Evolutionary conservation across 30 jellyfish, hydroid and myxozoan species (phyloP), one percentile per base, ranked within the genome.

Genomic region (Pseudorhiza aurosa): DNA sequence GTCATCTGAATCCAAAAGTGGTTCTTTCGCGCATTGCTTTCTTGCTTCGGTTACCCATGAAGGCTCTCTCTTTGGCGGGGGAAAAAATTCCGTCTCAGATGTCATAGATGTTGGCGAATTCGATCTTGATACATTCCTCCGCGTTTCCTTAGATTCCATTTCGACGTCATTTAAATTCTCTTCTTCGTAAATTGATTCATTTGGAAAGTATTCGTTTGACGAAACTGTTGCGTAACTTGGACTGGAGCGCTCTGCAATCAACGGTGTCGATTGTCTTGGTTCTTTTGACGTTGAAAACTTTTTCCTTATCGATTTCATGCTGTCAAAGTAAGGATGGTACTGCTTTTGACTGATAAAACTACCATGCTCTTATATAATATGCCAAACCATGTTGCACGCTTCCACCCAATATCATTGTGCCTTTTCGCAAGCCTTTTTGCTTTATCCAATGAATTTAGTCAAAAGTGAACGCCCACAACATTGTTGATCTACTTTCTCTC

Each of bases 41-140:
- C 84, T 35, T 30, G 91, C 91, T 22, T 80, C 84, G 19, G 59
- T 80, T 37, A 80, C 77, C 91, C 91, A 80, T 0, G 89, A 45
- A 12, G 58, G 82, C 32, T 77, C 89, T 47, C 46, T 68, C n/a
- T 77, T 59, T 35, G 37, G 50, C 37, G 71, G 31, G 1, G 15
- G 64, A 32, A 17, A 36, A 53, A 77, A 77, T 19, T 50, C 70
- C 1, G 70, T 28, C 31, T 77, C 89, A 15, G 11, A 22, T 19
- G 36, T 30, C 8, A 74, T 51, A 10, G 89, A 63, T 1, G 14
- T 47, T 12, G 89, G 75, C 25, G 70, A 42, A n/a, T 30, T 35
- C 17, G 89, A 65, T 24, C 64, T 30, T 24, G 59, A 32, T 9
- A 36, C 4, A 0, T n/a, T 25, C 21, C 77, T 64, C 37, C 15